Conservation (phyloP, 1,140 invertebrate species). For the Polypedilum pembai region DNA sequence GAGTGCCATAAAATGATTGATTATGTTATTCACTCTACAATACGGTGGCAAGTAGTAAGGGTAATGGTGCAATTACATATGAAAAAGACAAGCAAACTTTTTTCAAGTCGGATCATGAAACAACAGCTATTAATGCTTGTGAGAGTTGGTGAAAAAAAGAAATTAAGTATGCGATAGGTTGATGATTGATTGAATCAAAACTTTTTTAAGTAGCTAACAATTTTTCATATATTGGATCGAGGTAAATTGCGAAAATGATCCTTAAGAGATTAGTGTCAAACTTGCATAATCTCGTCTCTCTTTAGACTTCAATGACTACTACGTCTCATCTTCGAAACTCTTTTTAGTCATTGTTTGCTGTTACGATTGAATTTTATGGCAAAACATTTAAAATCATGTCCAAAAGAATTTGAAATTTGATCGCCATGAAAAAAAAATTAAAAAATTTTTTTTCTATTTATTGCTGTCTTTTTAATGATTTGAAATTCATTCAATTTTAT, state of each 20-base stretch:
- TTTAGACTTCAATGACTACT: no score
- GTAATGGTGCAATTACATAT: conserved; percentile 13
- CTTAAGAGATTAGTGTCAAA: no score
- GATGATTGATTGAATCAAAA: conserved; percentile 18
- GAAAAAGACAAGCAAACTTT: background rate
- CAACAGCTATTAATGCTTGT: background rate
- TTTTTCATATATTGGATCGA: background rate
- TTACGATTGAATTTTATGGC: background rate
- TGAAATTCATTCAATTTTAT: background rate
- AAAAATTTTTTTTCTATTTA: background rate
- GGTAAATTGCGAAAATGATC: no score
- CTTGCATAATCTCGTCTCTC: no score
- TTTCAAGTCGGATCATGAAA: background rate
- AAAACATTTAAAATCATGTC: conserved; percentile 14
- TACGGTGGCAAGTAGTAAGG: background rate
- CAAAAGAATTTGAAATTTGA: background rate
- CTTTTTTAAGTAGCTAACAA: background rate
- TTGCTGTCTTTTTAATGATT: conserved; percentile 1
- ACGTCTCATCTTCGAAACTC: no score
- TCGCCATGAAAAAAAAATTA: background rate
- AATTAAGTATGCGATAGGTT: conserved; percentile 18
- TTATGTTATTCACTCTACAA: background rate
- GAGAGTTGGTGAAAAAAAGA: background rate
- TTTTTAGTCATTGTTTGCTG: background rate
- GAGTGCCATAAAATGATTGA: conserved; percentile 3